Base-by-base conservation (phyloP, 2,113 vertebrate species). In the Chlorodrepanis virens region DNA sequence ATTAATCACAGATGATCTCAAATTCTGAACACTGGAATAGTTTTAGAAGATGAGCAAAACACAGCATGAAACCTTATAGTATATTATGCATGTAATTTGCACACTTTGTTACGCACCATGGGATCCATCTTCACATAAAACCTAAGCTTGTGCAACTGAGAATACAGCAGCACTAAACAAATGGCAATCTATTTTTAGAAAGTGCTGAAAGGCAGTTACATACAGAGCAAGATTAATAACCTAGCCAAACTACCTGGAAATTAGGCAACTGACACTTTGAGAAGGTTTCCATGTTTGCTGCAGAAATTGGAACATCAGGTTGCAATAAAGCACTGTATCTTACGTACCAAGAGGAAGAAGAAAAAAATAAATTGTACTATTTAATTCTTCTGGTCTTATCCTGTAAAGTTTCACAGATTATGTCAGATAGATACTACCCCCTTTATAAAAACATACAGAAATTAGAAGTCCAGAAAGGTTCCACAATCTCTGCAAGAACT, bases 221-320 rank as follows among this genome's bases (percentile, higher is more conserved):
- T n/a, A 45, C 37, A 33, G 18, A 85, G 3, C 28, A 83, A 79
- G 57, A 91, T 76, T 82, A 89, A 72, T 68, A 87, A 85, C 78
- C 65, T 35, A 70, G 37, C 31, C 42, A 54, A 89, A 79, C 74
- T 69, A 94, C 81, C 67, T 94, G 78, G 78, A 95, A 93, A 95
- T 89, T 29, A 65, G 39, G 40, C 67, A 94, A 70, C 53, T 47
- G 59, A 61, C 45, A 35, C 57, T 68, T 64, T 1, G 4, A 86
- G 42, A 77, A 69, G 45, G 61, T 76, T 79, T 84, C 45, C 42
- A 69, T 14, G 1, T 75, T 84, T 82, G 53, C 23, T 53, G 53
- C 69, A 84, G 20, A 68, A 89, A 71, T 22, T 57, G 53, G 65
- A 94, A 61, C 6, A 9, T 39, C 37, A 83, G 9, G 6, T 27